These are phyloP conservation scores for Spodoptera littoralis DNA, from an alignment of 2,888 invertebrate genomes.

Conservation along the genomic window DNA sequence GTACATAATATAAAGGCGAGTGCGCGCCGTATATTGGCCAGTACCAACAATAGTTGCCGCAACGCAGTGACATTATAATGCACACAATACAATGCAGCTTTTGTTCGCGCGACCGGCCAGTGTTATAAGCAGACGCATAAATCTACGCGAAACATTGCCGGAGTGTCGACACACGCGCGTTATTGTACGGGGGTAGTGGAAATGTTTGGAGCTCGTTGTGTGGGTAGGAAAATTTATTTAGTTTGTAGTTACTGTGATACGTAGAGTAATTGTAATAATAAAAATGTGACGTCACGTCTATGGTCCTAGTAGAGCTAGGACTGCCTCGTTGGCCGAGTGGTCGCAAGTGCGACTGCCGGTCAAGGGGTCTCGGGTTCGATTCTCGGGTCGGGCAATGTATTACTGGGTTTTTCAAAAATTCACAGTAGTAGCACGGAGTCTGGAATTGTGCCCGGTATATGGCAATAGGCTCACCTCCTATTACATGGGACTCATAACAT, in stretches of 20 bases:
- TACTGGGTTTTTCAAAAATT: too few species aligned
- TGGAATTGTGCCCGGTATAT: too few species aligned
- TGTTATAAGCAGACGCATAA: conserved; percentile 63
- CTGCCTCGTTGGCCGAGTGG: too few species aligned
- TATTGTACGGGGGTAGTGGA: conserved; percentile 22
- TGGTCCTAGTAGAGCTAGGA: too few species aligned
- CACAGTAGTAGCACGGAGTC: too few species aligned
- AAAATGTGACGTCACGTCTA: too few species aligned
- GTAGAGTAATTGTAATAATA: too few species aligned
- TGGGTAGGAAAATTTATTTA: conserved; percentile 8
- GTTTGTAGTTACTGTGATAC: background rate
- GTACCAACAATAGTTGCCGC: conserved; percentile 53
- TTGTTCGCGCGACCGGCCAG: conserved; percentile 58
- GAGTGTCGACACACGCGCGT: conserved; percentile 31
- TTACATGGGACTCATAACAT: too few species aligned
- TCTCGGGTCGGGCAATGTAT: too few species aligned
- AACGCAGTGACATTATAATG: conserved; percentile 51
- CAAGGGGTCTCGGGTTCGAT: too few species aligned
- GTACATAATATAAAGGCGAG: conserved; percentile 9
- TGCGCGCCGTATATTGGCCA: conserved; percentile 21
- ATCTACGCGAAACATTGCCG: conserved; percentile 57
- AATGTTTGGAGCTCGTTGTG: conserved; percentile 15
- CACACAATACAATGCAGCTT: conserved; percentile 62
- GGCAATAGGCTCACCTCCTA: too few species aligned
- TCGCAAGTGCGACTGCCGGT: too few species aligned